Evolutionary conservation across 2,888 invertebrate species (phyloP), one percentile per base, ranked within the genome.

Genomic region (Brachyptera risi): DNA sequence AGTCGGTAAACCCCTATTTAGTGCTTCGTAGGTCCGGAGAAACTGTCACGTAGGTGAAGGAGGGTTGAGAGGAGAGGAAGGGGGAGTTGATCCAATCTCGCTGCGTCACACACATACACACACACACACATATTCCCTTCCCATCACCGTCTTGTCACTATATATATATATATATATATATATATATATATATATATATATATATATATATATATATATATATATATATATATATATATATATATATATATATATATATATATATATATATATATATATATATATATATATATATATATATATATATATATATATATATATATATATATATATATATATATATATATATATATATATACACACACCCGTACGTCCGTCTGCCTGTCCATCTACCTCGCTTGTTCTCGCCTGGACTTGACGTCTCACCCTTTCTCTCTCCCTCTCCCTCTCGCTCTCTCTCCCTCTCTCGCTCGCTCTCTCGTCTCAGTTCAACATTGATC

Each of bases 391-490:
- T n/a, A n/a, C n/a, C n/a, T n/a, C n/a, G n/a, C n/a, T n/a, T n/a
- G n/a, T 67, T 68, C 66, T 70, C 71, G 69, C 70, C 74, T 73
- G 73, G 72, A 75, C n/a, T n/a, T n/a, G 75, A 72, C 74, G 74
- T 70, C 73, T 71, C 73, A 74, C 65, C 56, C 21, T 56, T 13
- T 38, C 24, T 37, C 21, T 37, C 56, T 26, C 27, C 19, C 27
- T 31, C 1, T 31, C 58, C 47, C 56, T 56, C 56, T 60, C 58
- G 27, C 47, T 44, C 47, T 27, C 26, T 56, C 60, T 60, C 54
- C 17, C 42, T 59, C 59, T 15, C 44, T 44, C 44, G 44, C 44
- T 37, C 17, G 17, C 24, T 51, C 50, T 51, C 50, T 51, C 24
- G 26, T 31, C 50, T 27, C 42, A 51, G 50, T 54, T 42, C 60